These are phyloP conservation scores for Toxotes chatareus DNA, from an alignment of 2,113 vertebrate species.

Conservation along the genomic window DNA sequence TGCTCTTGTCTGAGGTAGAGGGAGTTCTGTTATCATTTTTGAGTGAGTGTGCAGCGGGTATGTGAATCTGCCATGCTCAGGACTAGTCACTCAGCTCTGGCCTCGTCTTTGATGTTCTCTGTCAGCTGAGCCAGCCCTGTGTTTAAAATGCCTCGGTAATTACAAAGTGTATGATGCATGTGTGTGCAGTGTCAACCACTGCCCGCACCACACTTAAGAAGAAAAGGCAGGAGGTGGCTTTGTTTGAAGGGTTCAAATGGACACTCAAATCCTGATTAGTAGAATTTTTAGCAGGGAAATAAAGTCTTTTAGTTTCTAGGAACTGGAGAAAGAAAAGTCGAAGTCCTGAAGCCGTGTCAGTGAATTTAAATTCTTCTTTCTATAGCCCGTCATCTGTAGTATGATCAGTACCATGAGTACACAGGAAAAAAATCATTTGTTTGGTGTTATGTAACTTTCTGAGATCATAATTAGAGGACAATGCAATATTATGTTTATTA, in stretches of 20 bases:
- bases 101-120: slow-evolving; percentile 80
- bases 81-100: slow-evolving; percentile 59
- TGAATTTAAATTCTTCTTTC: neutral
- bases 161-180: slow-evolving; percentile 63
- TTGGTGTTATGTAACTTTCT: slow-evolving; percentile 72
- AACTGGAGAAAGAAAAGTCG: neutral
- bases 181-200: slow-evolving; percentile 62
- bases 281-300: neutral
- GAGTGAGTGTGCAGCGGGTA: slow-evolving; percentile 50
- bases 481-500: slow-evolving; percentile 79
- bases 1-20: slow-evolving; percentile 66
- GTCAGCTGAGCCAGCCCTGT: slow-evolving; percentile 81
- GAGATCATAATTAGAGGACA: slow-evolving; percentile 78
- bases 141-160: slow-evolving; percentile 85
- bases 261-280: neutral
- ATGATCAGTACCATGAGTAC: slow-evolving; percentile 13
- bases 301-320: neutral
- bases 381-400: slow-evolving; percentile 17
- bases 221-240: slow-evolving; percentile 44
- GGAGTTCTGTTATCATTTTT: slow-evolving; percentile 68
- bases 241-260: slow-evolving; percentile 45
- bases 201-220: slow-evolving; percentile 47
- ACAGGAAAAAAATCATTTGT: slow-evolving; percentile 33
- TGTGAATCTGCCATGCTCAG: slow-evolving; percentile 68
- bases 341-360: neutral